Evolutionary conservation across 1,140 invertebrate genomes (phyloP), one percentile per base, ranked within the genome.

Genomic region (Bombus haemorrhoidalis): DNA sequence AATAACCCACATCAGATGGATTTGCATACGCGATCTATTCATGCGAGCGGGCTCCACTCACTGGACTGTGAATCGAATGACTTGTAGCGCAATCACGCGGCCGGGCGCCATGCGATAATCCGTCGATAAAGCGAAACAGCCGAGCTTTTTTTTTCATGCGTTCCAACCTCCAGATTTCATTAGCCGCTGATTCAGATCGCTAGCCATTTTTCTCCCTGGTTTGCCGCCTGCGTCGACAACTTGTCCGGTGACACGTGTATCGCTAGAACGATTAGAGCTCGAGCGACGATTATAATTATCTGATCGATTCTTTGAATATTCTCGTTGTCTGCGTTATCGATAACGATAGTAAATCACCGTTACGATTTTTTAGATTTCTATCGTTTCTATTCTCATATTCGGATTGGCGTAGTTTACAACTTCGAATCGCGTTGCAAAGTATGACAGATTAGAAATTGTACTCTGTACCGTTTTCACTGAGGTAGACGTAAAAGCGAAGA

Each of bases 31-130:
- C 10, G 82, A 68, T 83, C 64, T 69, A 25, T 77, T 53, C 43
- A 37, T 18, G 59, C 43, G 32, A n/a, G 28, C 37, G 62, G 62
- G 53, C 81, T 78, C 53, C 64, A 83, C 64, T 83, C 82, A 43
- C 82, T 71, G 82, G 47, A 83, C 82, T 78, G 82, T 78, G 82
- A 83, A 83, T 83, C 74, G 22, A 83, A 59, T 71, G 82, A 83
- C 47, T 78, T 78, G 57, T 18, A 83, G 74, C 74, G 74, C 82
- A 43, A 78, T 57, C 74, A 59, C n/a, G 81, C 73, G 10, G 62
- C 41, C 81, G 37, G 74, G 74, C 82, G 74, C 74, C 82, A 77
- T 4, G 28, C 73, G 74, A 77, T 77, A 69, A 77, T 83, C 81
- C 34, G 18, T 43, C 73, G 74, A 83, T 77, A 41, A 69, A 83